Conservation (phyloP, 2,888 invertebrate genomes). For the Athetis lepigone region DNA sequence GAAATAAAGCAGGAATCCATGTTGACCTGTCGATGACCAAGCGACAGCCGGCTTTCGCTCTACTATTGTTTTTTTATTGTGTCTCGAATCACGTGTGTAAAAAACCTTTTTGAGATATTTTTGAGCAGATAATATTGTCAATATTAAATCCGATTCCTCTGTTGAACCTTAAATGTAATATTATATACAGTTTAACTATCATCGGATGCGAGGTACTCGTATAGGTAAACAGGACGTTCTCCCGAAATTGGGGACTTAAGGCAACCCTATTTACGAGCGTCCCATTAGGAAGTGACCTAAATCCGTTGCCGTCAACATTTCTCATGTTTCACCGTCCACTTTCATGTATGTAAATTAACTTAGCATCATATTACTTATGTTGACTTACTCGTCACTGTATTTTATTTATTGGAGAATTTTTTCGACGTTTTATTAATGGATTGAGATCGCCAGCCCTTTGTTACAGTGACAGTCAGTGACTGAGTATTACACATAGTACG, state of each 20-base stretch:
- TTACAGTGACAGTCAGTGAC: not conserved
- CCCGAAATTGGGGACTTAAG: constrained; percentile 69
- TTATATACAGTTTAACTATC: constrained; percentile 40
- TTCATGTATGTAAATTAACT: constrained; percentile 65
- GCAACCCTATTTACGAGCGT: constrained; percentile 69
- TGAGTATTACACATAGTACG: too few relatives aligned
- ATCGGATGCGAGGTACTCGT: constrained; percentile 49
- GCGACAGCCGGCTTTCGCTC: too few relatives aligned
- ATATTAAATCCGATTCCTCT: not conserved
- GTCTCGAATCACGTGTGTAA: too few relatives aligned
- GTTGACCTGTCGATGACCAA: too few relatives aligned
- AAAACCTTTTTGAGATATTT: not conserved
- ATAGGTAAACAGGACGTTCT: constrained; percentile 69
- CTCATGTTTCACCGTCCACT: constrained; percentile 65
- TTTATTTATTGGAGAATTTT: constrained; percentile 34
- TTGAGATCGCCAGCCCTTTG: not conserved
- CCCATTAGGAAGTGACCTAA: constrained; percentile 76
- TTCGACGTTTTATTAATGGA: constrained; percentile 8
- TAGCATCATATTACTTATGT: constrained; percentile 47
- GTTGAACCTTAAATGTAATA: constrained; percentile 22
- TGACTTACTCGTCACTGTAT: constrained; percentile 29
- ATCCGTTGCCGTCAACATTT: constrained; percentile 73
- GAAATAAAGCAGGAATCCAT: not conserved
- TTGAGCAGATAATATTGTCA: not conserved
- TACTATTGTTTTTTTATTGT: too few relatives aligned